Evolutionary conservation across 2,888 invertebrate species (phyloP), one percentile per base, ranked within the genome.

Genomic region (Hipparchia semele): DNA sequence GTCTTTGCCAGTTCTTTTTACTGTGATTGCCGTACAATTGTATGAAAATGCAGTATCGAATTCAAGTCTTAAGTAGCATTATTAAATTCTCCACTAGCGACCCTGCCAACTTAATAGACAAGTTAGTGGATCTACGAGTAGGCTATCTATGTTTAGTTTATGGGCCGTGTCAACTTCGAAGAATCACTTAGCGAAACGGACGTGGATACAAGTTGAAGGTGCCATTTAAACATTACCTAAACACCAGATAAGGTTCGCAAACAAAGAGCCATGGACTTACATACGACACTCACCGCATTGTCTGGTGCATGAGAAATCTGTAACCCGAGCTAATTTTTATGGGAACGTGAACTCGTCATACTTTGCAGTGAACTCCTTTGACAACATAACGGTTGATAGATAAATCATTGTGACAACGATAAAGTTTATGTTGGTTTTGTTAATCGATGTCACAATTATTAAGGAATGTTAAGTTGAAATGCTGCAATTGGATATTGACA

Each of bases 241-340:
- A 73, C 72, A 74, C 54, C 59, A 68, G 73, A 73, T 75, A 72
- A 69, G 56, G 13, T 33, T 2, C 49, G 61, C 64, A 73, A 75
- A 76, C 73, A 76, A 73, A 78, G 76, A 73, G 51, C 49, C 69
- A 64, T 61, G 60, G 74, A 73, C 72, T 61, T 65, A 59, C 68
- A 79, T 73, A 77, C 71, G 67, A 70, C 68, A 77, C 70, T 75
- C 60, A 56, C 67, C 68, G 71, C 78, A 82, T 82, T 82, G 82
- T 82, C 70, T 79, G 75, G 75, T 76, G 73, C 80, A 82, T 84
- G 83, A 79, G 83, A 84, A 83, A 72, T 74, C 68, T 75, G 73
- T 77, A 78, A 78, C 79, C 78, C 75, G 70, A 68, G 71, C 75
- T 69, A 61, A 60, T 71, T 73, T 74, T 66, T 80, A 80, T 80